A percentile compares a stretch with the other conserved stretches of the same genome.
These are phyloP conservation scores for Amblyornis subalaris DNA, from an alignment of 2,113 vertebrate species.

Conservation along the genomic window DNA sequence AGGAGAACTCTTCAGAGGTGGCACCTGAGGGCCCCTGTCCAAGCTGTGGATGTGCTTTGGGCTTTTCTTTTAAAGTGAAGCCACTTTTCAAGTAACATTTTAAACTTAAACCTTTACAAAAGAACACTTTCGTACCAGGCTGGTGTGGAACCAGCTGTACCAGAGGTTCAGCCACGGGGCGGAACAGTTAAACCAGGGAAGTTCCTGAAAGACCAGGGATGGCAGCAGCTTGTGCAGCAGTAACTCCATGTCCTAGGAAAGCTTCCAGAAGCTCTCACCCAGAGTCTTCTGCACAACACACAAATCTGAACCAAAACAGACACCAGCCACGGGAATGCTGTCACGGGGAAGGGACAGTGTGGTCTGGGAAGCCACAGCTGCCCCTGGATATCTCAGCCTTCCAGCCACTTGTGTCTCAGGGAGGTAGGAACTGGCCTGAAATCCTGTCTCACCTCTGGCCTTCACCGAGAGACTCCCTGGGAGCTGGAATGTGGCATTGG, in stretches of 20 bases:
- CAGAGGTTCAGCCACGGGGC: fast-evolving
- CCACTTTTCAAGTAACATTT: background rate
- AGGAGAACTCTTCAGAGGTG: background rate
- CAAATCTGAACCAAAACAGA: background rate
- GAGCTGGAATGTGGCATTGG: background rate
- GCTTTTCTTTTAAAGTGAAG: background rate
- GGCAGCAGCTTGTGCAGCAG: background rate
- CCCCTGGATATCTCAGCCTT: background rate
- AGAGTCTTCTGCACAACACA: background rate
- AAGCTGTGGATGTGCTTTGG: background rate
- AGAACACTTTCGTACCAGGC: background rate
- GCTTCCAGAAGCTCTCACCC: background rate
- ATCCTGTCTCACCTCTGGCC: background rate
- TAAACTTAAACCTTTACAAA: background rate
- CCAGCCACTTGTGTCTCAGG: fast-evolving
- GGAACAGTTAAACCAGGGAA: background rate
- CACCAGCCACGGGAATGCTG: background rate
- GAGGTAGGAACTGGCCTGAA: background rate
- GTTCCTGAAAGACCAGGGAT: background rate
- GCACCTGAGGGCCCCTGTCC: background rate
- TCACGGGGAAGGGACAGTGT: background rate
- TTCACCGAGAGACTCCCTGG: background rate
- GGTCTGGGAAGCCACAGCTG: background rate
- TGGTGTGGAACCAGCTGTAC: background rate
- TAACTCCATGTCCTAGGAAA: background rate